A percentile compares a stretch with the other conserved stretches of the same genome.
phyloP scores from a whole-genome alignment of 2,797 vertebrate genomes.

The Phoeniculus purpureus region DNA sequence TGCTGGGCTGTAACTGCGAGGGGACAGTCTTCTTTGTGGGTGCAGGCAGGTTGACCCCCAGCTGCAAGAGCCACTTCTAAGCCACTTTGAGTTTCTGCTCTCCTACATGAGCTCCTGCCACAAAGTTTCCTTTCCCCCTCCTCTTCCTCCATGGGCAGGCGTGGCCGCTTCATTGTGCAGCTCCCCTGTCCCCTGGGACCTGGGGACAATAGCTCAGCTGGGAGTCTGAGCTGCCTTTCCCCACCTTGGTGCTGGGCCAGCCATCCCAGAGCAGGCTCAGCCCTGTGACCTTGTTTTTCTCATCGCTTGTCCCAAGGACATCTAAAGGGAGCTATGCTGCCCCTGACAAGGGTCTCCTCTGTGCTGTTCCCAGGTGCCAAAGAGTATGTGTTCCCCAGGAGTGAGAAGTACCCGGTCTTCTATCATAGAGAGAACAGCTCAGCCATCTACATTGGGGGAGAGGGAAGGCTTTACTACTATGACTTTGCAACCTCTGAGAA shows the following conservation, averaged over 20 bases:
- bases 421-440: constrained; percentile 69
- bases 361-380: constrained; percentile 58
- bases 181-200: not conserved
- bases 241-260: not conserved
- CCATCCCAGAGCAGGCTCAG: not conserved
- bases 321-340: accelerated
- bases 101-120: not conserved
- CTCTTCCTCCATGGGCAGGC: not conserved
- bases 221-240: not conserved
- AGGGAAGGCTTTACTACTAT: constrained; percentile 70
- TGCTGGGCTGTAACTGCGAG: not conserved
- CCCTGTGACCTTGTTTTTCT: not conserved
- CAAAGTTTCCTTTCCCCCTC: not conserved
- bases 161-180: not conserved
- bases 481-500: constrained; percentile 49
- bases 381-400: constrained; percentile 45
- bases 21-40: not conserved
- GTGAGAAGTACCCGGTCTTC: constrained; percentile 72
- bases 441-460: constrained; percentile 70
- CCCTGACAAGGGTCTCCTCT: not conserved
- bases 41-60: accelerated
- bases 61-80: not conserved
- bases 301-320: accelerated
- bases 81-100: not conserved
- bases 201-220: not conserved